Conservation (phyloP, 2,113 vertebrate species). For the Neolamprologus sp. region DNA sequence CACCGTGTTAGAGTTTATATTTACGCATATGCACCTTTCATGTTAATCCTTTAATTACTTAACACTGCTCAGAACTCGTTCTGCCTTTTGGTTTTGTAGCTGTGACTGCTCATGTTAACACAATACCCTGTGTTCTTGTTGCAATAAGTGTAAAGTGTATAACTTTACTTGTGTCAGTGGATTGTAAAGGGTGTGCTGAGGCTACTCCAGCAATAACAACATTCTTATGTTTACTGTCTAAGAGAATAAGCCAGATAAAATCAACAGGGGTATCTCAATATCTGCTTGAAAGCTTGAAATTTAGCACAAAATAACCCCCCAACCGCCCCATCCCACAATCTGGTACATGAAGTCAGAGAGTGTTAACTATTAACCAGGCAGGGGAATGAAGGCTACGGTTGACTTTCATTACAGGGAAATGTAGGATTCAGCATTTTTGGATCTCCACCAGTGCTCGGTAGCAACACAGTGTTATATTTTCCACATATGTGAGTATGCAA, state of each 20-base stretch:
- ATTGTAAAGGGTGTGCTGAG: not conserved
- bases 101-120: not conserved
- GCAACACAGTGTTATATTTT: not conserved
- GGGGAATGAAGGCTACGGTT: not conserved
- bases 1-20: not conserved
- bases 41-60: not conserved
- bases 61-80: not conserved
- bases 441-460: not conserved
- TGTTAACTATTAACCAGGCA: not conserved
- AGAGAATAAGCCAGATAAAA: not conserved
- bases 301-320: accelerated
- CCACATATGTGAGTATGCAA: not conserved
- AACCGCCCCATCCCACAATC: not conserved
- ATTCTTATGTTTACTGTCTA: not conserved
- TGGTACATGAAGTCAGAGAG: not conserved
- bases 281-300: not conserved
- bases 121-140: not conserved
- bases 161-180: not conserved
- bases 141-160: not conserved
- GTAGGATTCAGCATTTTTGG: not conserved
- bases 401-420: not conserved
- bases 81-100: not conserved
- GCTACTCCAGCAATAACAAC: not conserved
- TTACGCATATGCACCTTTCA: not conserved
- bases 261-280: not conserved